Conservation (phyloP, 2,888 invertebrate genomes). For the Antheraea assamensis region DNA sequence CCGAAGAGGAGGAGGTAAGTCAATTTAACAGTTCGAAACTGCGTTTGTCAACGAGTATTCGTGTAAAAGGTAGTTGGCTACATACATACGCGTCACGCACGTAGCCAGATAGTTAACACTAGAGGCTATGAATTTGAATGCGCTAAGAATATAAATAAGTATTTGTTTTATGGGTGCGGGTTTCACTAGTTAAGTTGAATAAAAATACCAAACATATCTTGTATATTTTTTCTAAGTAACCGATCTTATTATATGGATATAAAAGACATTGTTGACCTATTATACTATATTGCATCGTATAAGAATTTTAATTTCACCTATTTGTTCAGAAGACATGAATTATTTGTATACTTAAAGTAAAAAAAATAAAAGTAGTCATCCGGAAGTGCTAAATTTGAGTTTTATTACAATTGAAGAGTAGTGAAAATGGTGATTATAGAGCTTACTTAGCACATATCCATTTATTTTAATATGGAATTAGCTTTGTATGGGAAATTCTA, state of each 20-base stretch:
- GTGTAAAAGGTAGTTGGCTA: background rate
- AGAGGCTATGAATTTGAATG: background rate
- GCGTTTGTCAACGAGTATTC: background rate
- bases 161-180: background rate
- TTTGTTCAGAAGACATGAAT: no score
- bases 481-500: no score
- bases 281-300: no score
- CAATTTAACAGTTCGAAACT: background rate
- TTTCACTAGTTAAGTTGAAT: background rate
- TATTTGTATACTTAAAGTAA: no score
- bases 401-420: no score
- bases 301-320: no score
- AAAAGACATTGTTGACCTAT: background rate
- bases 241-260: background rate
- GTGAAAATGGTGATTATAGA: no score
- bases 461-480: no score
- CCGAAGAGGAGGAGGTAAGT: constrained; percentile 51
- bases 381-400: no score
- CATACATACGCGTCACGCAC: background rate
- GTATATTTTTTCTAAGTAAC: background rate
- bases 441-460: no score
- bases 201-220: background rate
- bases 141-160: background rate
- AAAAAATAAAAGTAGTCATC: no score
- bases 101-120: background rate